phyloP scores from a whole-genome alignment of 2,888 invertebrate species.

The Caenorhabditis angaria region DNA sequence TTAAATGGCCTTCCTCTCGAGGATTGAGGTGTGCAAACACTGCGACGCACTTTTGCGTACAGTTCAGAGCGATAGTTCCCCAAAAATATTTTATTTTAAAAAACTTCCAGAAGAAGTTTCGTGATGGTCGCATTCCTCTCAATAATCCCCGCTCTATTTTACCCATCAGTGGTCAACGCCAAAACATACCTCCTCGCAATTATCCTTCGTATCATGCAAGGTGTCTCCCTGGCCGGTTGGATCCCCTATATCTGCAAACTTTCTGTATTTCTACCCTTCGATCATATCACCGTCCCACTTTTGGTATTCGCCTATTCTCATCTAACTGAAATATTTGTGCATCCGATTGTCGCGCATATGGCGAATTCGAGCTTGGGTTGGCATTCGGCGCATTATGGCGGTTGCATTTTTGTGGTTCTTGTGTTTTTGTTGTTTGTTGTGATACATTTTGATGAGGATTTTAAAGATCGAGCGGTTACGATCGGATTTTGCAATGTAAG shows the following conservation, averaged over 20 bases:
- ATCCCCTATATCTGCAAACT: slow-evolving; percentile 51
- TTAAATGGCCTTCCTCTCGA: too few species aligned
- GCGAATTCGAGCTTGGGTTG: slow-evolving; percentile 48
- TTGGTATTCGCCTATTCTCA: slow-evolving; percentile 51
- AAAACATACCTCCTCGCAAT: slow-evolving; percentile 48
- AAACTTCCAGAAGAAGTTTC: slow-evolving; percentile 47
- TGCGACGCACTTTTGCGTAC: too few species aligned
- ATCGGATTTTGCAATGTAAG: slow-evolving; percentile 46
- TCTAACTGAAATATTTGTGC: slow-evolving; percentile 46
- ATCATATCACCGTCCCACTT: slow-evolving; percentile 48
- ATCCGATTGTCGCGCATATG: slow-evolving; percentile 37
- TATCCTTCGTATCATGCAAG: slow-evolving; percentile 53
- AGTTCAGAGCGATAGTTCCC: not conserved
- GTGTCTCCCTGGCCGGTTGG: slow-evolving; percentile 50
- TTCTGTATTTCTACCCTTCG: slow-evolving; percentile 51
- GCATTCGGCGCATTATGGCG: slow-evolving; percentile 55
- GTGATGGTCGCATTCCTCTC: slow-evolving; percentile 47
- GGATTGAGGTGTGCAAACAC: not conserved
- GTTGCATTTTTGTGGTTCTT: slow-evolving; percentile 32
- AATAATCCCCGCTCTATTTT: slow-evolving; percentile 44
- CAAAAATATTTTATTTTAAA: not conserved
- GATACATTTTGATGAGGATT: slow-evolving; percentile 52
- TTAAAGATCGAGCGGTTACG: slow-evolving; percentile 40
- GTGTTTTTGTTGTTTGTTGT: slow-evolving; percentile 42
- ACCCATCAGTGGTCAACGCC: slow-evolving; percentile 47